These are phyloP conservation scores for Agonum fuliginosum DNA, from an alignment of 2,888 invertebrate species.

Conservation along the genomic window DNA sequence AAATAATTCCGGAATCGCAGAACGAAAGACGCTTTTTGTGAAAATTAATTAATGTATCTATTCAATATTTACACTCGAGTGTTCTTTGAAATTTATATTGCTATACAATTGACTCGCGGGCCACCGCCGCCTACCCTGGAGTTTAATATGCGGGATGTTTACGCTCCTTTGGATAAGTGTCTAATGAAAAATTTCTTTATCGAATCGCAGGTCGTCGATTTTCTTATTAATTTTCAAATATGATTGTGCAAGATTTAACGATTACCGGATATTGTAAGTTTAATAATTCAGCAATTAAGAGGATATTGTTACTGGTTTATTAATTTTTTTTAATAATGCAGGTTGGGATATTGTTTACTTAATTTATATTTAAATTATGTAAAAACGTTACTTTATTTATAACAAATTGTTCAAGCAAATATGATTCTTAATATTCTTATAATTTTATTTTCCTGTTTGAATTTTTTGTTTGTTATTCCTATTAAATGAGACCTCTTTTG, in stretches of 20 bases:
- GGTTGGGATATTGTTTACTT: too few relatives aligned
- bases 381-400: too few relatives aligned
- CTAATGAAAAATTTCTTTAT: constrained; percentile 19
- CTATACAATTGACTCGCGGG: constrained; percentile 45
- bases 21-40: constrained; percentile 42
- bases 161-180: constrained; percentile 29
- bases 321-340: too few relatives aligned
- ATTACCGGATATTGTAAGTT: neutral
- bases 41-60: constrained; percentile 57
- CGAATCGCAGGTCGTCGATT: constrained; percentile 8
- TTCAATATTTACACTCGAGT: constrained; percentile 55
- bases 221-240: constrained; percentile 29
- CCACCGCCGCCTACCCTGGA: constrained; percentile 5
- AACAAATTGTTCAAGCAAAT: too few relatives aligned
- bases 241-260: constrained; percentile 2
- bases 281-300: neutral
- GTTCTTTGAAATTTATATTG: constrained; percentile 56
- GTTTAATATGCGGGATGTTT: constrained; percentile 42
- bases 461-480: too few relatives aligned
- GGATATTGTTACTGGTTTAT: too few relatives aligned
- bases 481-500: too few relatives aligned
- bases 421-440: too few relatives aligned
- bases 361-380: too few relatives aligned
- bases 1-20: constrained; percentile 41
- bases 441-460: too few relatives aligned